Base-by-base conservation (phyloP, 2,113 vertebrate species). In the Myotis yumanensis region DNA sequence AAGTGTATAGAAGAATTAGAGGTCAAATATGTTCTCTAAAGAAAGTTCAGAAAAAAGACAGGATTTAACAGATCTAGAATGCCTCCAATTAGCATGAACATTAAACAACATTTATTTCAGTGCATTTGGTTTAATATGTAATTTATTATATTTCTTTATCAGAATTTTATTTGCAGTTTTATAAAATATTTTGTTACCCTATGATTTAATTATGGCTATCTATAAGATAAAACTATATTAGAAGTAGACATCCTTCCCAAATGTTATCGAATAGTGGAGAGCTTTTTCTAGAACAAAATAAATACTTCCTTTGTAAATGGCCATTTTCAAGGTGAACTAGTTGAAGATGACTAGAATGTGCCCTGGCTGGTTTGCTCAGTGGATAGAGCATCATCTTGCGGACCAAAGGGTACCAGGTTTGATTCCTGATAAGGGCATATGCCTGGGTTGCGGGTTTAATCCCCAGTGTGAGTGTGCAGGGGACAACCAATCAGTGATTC, bases 71-170 rank as follows among this genome's bases (percentile, higher is more conserved):
- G 7, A 25, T 75, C 79, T 57, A 64, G 15, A 89, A 86, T 3
- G 23, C 2, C 15, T 84, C 16, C 23, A 43, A n/a, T n/a, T 57
- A 91, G 9, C 43, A 92, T 23, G 23, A 89, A 69, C 5, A 72
- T 84, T 17, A 95, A 68, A 9, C 25, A 69, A 77, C 10, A 80
- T 72, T 81, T 59, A 90, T 66, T 93, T 90, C 79, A 86, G 28
- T 69, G 18, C 1, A 37, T 89, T 93, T 64, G 4, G 40, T 9
- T 83, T 75, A 82, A 89, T 28, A 59, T 69, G 1, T 37, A 94
- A 79, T 40, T 81, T 51, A 40, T 66, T 86, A 57, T 0, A 48
- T 25, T 87, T 93, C 40, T 66, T 59, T 75, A 69, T 59, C 48
- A 89, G 35, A 83, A 32, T 83, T 89, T 71, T 37, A 85, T 82